Conservation (phyloP, 92 coral and sea anemone species). For the Chrysogorgia sp. region DNA sequence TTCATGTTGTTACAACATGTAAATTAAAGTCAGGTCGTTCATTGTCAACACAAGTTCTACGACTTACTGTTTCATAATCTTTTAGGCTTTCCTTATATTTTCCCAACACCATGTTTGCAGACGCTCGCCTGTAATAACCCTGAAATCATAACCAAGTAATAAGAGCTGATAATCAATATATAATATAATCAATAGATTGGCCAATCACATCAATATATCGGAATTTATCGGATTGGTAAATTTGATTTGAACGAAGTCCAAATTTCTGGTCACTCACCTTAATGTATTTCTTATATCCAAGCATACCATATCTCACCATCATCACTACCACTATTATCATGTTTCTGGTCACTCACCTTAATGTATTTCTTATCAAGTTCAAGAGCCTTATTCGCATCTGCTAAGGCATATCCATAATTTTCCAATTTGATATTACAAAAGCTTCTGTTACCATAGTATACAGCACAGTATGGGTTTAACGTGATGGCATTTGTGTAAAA, state of each 20-base stretch:
- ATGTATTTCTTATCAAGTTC: slow-evolving; percentile 87
- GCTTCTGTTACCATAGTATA: slow-evolving; percentile 93
- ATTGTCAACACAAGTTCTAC: neutral
- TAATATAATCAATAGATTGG: no score
- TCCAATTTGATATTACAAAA: slow-evolving; percentile 89
- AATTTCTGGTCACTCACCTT: slow-evolving; percentile 62
- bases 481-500: slow-evolving; percentile 84
- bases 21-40: no score
- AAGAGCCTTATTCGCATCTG: slow-evolving; percentile 92
- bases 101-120: slow-evolving; percentile 97
- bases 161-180: no score
- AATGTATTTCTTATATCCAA: neutral
- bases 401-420: slow-evolving; percentile 89
- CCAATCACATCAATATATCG: no score
- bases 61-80: slow-evolving; percentile 95
- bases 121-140: slow-evolving; percentile 96
- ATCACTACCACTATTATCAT: neutral
- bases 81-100: slow-evolving; percentile 88
- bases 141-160: no score
- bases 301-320: neutral
- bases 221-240: no score
- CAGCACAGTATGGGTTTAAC: slow-evolving; percentile 76
- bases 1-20: neutral
- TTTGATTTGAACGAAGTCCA: no score
- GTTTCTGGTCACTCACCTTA: slow-evolving; percentile 62